Conservation (phyloP, 2,888 invertebrate species). For the Criorhina ranunculi region DNA sequence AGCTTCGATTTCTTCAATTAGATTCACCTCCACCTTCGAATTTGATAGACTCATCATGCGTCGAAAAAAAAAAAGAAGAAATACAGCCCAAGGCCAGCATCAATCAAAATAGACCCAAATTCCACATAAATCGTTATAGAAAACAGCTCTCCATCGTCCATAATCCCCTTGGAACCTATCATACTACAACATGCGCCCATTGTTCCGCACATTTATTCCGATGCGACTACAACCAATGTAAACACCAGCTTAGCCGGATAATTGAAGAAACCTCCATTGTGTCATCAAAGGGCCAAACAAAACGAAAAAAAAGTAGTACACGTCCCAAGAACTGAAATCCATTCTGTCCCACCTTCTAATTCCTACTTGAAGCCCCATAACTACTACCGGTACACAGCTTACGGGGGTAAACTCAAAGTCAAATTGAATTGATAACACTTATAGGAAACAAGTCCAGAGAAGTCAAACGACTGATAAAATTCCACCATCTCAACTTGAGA, state of each 20-base stretch:
- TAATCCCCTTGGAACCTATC: conserved; percentile 29
- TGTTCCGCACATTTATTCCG: conserved; percentile 35
- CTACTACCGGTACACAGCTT: conserved; percentile 33
- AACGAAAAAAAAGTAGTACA: conserved; percentile 61
- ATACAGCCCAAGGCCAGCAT: conserved; percentile 31
- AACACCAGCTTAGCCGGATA: conserved; percentile 59
- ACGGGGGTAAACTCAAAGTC: conserved; percentile 33
- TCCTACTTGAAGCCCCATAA: conserved; percentile 51
- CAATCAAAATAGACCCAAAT: conserved; percentile 23
- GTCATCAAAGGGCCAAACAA: conserved; percentile 40
- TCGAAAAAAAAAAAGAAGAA: background rate
- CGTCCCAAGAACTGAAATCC: conserved; percentile 27
- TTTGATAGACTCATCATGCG: background rate
- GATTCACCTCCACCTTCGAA: background rate
- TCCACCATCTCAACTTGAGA: conserved; percentile 32
- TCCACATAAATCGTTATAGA: conserved; percentile 1
- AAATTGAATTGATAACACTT: conserved; percentile 40
- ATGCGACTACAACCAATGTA: conserved; percentile 25
- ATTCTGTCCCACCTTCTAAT: conserved; percentile 9
- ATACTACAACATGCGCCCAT: conserved; percentile 8
- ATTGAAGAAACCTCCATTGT: conserved; percentile 57
- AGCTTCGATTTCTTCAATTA: too few species aligned
- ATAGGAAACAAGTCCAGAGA: background rate
- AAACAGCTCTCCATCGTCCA: conserved; percentile 15
- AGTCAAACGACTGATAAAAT: conserved; percentile 56